Base-by-base conservation (phyloP, 2,888 invertebrate species). In the Orthonevra nobilis region DNA sequence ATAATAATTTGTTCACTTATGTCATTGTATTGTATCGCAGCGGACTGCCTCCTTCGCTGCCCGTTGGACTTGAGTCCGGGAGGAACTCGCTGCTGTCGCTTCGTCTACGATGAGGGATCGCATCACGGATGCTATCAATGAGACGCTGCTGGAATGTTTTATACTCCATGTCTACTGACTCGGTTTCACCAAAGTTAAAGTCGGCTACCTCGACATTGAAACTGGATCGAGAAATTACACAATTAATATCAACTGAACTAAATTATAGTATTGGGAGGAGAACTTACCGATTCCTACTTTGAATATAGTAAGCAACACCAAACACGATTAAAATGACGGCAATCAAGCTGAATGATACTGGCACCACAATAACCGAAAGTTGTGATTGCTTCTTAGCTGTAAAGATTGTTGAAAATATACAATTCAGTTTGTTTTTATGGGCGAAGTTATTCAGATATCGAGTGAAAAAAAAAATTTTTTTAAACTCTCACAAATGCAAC, bases 121-220 rank as follows among this genome's bases (percentile, higher is more conserved):
- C 91, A 83, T 92, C 92, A 73, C 91, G 89, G 85, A 96, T 91
- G 38, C 96, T 95, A 82, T 96, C 96, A 32, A 93, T 90, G 0
- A 97, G 90, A 38, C 96, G 91, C 85, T 96, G 96, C 52, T 91
- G 91, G 86, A 97, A 96, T 12, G 96, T 95, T 89, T 95, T 96
- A 86, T 96, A 96, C 85, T 96, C 96, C 89, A 95, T 91, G 82
- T 96, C 95, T 10, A 93, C 92, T 82, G 92, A 92, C 85, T 92
- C 92, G 0, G 89, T 88, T 84, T 94, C 94, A 0, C 96, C 95
- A 86, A 97, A 97, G 87, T 97, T 95, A 85, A 97, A 97, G 87
- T 97, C 95, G 0, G 97, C 96, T 9, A 96, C 96, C 90, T 97
- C 97, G 42, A 97, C 92, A 1, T 92, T 93, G 84, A 94, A 94